These are phyloP conservation scores for Brienomyrus longianalis DNA, from an alignment of 2,113 vertebrate species.

Conservation along the genomic window DNA sequence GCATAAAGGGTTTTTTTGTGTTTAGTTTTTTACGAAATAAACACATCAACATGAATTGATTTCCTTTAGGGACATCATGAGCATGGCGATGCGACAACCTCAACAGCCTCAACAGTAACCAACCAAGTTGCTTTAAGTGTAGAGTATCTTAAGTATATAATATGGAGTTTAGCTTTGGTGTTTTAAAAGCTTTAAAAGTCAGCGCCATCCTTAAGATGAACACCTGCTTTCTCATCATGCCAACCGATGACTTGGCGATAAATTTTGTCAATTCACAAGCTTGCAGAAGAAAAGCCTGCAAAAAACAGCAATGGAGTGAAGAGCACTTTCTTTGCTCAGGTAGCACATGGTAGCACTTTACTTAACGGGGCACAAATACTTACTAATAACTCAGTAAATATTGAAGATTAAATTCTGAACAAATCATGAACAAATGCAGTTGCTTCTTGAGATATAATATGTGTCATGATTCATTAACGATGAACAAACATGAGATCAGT, in stretches of 20 bases:
- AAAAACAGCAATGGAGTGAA: neutral
- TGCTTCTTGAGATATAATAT: neutral
- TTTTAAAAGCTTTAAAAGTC: neutral
- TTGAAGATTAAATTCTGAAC: neutral
- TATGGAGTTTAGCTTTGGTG: constrained; percentile 4
- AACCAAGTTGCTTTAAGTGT: neutral
- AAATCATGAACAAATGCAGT: neutral
- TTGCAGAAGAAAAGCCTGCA: neutral
- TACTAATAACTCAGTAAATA: neutral
- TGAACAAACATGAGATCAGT: neutral
- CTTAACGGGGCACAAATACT: neutral
- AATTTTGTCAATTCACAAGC: neutral
- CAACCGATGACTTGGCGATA: neutral
- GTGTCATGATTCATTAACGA: neutral
- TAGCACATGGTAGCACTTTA: neutral
- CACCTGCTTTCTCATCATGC: neutral
- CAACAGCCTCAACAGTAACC: neutral
- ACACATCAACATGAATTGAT: neutral
- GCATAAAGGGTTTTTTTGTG: neutral
- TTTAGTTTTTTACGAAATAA: neutral
- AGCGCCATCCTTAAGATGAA: neutral
- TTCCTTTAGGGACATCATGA: neutral
- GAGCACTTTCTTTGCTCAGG: neutral
- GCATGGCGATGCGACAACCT: neutral
- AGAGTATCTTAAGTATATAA: neutral